Base-by-base conservation (phyloP, 1,140 invertebrate genomes). In the Macrosteles quadrilineatus region DNA sequence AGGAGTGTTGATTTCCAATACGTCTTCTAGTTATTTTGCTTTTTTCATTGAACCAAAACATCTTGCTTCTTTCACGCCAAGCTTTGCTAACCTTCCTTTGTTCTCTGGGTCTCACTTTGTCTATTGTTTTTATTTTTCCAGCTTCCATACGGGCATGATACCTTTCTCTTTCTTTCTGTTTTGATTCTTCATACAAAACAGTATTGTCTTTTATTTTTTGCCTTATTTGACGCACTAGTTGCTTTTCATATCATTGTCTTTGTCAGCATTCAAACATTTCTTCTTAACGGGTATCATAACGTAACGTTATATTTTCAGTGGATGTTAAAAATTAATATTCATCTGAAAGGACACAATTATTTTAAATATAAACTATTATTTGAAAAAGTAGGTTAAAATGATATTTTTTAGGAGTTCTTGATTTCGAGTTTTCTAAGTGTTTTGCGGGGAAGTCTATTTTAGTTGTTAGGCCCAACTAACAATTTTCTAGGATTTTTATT, bases 231-330 rank as follows among this genome's bases (percentile, higher is more conserved):
- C n/a, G n/a, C n/a, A n/a, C n/a, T n/a, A n/a, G n/a, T n/a, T n/a
- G n/a, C n/a, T n/a, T 55, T 55, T 55, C 50, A 11, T 55, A 11
- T 55, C 50, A 55, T 55, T 55, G n/a, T n/a, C n/a, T n/a, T n/a
- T n/a, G 23, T 55, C 23, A 55, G 50, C 23, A 11, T 55, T 55
- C 23, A 23, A 23, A 55, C 50, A 55, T 55, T 19, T 6, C 50
- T 55, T 55, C 19, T 55, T 23, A 11, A 55, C 21, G 9, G 21
- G 50, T 55, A 19, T 19, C 50, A 55, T 55, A 23, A 6, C 19
- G 6, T 23, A 11, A 55, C 9, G 21, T 19, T 55, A 11, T n/a
- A n/a, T n/a, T n/a, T n/a, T n/a, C n/a, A n/a, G n/a, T n/a, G n/a
- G n/a, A n/a, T 9, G 19, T 12, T 14, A 19, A 55, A 55, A 11